Evolutionary conservation across 2,113 vertebrate genomes (phyloP), one percentile per base, ranked within the genome.

Genomic region (Syngnathus scovelli): DNA sequence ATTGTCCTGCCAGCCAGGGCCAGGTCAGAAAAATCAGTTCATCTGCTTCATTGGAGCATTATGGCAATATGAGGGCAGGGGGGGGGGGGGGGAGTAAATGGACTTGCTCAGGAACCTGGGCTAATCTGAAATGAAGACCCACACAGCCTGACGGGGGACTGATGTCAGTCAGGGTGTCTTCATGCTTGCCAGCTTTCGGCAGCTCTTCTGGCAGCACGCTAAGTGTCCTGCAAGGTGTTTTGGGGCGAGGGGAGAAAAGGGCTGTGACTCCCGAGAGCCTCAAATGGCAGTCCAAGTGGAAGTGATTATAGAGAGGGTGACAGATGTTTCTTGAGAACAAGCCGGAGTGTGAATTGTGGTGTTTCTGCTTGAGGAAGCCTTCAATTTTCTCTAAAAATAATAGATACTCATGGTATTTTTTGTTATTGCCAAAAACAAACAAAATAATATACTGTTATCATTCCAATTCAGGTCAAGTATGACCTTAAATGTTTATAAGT

Each of bases 71-170:
- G 66, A 82, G 75, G 63, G 68, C 46, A 78, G 68, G 75, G 81
- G 75, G 77, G 81, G 77, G 81, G 71, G 64, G 73, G 80, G 66
- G 66, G 70, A 71, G 83, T 78, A 88, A 86, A 90, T 82, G 78
- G 82, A 79, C 76, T 80, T 83, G 80, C 86, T 77, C 74, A 56
- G 64, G 67, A 75, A 64, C 59, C 81, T 61, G 69, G 36, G 43
- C 67, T 81, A 83, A 83, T 33, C 16, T 80, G 49, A n/a, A 51
- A 51, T n/a, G 49, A 51, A 51, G 19, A 4, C 49, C 49, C 2
- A n/a, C 19, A 51, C 49, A n/a, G 49, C 8, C 2, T 51, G 49
- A 51, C 2, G 6, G 49, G 51, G 46, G 65, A 66, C 9, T 55
- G 23, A 55, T 27, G 54, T 23, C 21, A 23, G 54, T 78, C 86